Evolutionary conservation across 2,888 invertebrate species (phyloP), one percentile per base, ranked within the genome.

Genomic region (Ectemnius lituratus): DNA sequence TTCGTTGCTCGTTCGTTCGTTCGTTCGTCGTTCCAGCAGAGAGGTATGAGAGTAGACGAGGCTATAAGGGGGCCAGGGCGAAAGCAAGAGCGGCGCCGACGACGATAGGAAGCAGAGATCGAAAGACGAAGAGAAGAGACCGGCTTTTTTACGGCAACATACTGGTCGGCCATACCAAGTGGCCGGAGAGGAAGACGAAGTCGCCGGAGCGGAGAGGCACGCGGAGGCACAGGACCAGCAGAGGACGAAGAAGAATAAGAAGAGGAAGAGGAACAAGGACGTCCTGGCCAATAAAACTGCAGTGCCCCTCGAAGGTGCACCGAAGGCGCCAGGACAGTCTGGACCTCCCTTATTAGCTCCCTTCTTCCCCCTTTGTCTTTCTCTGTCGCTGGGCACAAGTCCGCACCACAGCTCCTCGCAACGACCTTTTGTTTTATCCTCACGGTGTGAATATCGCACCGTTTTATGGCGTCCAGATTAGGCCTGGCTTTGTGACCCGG

Each of bases 121-220:
- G 37, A 83, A 72, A 75, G 73, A 75, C 72, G 75, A 8, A 79
- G 81, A 80, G 81, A 80, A 78, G 83, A 85, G 83, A 85, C 83
- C 84, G 84, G 86, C 84, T 86, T 88, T 88, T 88, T 88, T 88
- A 87, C 87, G 85, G 88, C 86, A 85, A 88, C 88, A 85, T 87
- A 86, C 86, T 86, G 86, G 85, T 85, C 88, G 86, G 85, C 87
- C 86, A 85, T 87, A 86, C 82, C 86, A 78, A 81, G 80, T 62
- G 76, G 70, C 75, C 77, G 70, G 70, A 66, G 77, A 78, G 67
- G 77, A 78, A 82, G 77, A 84, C 75, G 77, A 77, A 81, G 78
- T 74, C 77, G 70, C 68, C 61, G 71, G 61, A 67, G 68, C 20
- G 68, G 66, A 60, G 74, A 62, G 20, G 75, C 59, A 66, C n/a